Base-by-base conservation (phyloP, 2,113 vertebrate genomes). In the Chunga burmeisteri region DNA sequence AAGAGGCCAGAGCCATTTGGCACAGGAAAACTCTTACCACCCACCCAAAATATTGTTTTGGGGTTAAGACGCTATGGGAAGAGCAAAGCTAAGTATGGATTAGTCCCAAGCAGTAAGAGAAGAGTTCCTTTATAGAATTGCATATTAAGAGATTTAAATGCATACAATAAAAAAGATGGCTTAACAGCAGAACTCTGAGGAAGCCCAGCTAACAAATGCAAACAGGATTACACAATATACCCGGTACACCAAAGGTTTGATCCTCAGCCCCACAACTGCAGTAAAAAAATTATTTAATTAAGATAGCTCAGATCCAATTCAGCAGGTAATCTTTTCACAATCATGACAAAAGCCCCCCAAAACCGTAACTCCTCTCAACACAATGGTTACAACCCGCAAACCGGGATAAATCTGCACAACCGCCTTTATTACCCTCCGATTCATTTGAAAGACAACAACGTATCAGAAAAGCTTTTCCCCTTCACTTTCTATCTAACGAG, bases 271-370 rank as follows among this genome's bases (percentile, higher is more conserved):
- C 97, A 97, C 94, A 97, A 96, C 94, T 85, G 95, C 96, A 95
- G 94, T 11, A 79, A 94, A 78, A 96, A 97, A 93, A 98, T 96
- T 94, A 98, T 38, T 38, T 38, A 38, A 38, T 38, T 38, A 52
- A 94, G 94, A 97, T 49, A 94, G 52, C 83, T 67, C 23, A 3
- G 77, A 92, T 95, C 94, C 85, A 96, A 85, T 97, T 97, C 97
- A 94, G 67, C 86, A 97, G 87, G 95, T 91, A 98, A 97, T 92
- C 96, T 98, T 98, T 92, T 86, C 92, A 94, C 94, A 97, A 97
- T 94, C 86, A 97, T 53, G 87, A 90, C 93, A 98, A 96, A 85
- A 88, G 4, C 10, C 9, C 25, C 53, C 15, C 10, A 6, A 55
- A 89, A 12, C 18, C 32, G 3, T 36, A 81, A 30, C 22, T 55